Percentiles rank a stretch among this genome's conserved stretches.
Evolutionary conservation across 2,888 invertebrate species (phyloP).

Genomic region (Eueremaeus valkanovi): DNA sequence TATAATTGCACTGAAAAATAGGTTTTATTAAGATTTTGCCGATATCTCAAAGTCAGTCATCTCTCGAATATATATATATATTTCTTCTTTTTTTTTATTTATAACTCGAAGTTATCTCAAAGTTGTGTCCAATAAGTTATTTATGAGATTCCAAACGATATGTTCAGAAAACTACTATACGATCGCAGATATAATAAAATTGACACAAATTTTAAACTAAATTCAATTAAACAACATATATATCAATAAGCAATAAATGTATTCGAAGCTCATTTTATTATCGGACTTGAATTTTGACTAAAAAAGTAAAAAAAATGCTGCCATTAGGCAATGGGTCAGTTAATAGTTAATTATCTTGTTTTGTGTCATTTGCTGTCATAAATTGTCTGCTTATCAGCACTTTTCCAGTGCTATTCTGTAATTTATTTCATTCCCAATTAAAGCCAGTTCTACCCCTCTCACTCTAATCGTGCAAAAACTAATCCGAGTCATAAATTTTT

Average conservation of each 20-base stretch:
- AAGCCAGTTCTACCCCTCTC: not conserved
- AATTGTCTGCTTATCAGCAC: not conserved
- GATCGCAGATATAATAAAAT: not conserved
- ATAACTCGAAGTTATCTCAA: too few relatives aligned
- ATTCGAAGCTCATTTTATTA: too few relatives aligned
- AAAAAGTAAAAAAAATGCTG: not conserved
- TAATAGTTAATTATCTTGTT: not conserved
- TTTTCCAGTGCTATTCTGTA: not conserved
- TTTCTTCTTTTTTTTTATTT: too few relatives aligned
- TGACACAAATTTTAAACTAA: not conserved
- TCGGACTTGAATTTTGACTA: too few relatives aligned
- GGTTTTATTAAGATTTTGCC: not conserved
- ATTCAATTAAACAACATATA: not conserved
- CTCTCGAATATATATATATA: not conserved
- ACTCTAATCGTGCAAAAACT: not conserved
- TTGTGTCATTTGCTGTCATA: not conserved
- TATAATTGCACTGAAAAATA: not conserved
- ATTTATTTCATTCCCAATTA: not conserved
- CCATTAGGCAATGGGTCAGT: not conserved
- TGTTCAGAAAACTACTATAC: not conserved
- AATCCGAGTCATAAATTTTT: too few relatives aligned
- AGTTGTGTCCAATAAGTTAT: not conserved
- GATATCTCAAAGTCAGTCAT: not conserved
- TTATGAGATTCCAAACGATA: not conserved
- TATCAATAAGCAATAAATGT: not conserved